Evolutionary conservation across 1,140 invertebrate genomes (phyloP).

Genomic region (Monomorium pharaonis): DNA sequence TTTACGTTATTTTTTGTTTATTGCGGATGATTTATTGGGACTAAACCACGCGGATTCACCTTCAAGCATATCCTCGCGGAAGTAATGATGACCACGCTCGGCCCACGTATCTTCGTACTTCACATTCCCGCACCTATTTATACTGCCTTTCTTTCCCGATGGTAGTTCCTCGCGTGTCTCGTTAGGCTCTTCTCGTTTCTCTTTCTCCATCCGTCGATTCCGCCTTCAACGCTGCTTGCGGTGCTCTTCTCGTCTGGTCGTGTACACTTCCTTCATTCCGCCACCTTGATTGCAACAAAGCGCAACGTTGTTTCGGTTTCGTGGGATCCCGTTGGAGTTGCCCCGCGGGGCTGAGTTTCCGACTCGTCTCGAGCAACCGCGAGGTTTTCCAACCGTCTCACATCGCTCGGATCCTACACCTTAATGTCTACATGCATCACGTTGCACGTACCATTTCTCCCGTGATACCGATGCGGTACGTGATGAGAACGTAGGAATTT

Average conservation of each 20-base stretch:
- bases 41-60: background rate
- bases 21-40: background rate
- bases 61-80: background rate
- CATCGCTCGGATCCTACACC: slow-evolving; percentile 6
- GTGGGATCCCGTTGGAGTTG: slow-evolving; percentile 34
- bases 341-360: slow-evolving; percentile 24
- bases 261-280: slow-evolving; percentile 38
- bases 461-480: background rate
- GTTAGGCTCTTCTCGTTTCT: slow-evolving; percentile 29
- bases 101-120: slow-evolving; percentile 26
- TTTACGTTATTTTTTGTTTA: background rate
- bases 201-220: slow-evolving; percentile 37
- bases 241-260: slow-evolving; percentile 3
- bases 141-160: slow-evolving; percentile 13
- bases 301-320: slow-evolving; percentile 45
- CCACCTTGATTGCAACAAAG: slow-evolving; percentile 51
- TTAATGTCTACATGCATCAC: slow-evolving; percentile 12
- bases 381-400: slow-evolving; percentile 39
- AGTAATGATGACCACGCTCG: background rate
- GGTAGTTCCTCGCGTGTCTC: slow-evolving; percentile 47
- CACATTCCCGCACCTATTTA: slow-evolving; percentile 31
- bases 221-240: slow-evolving; percentile 21
- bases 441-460: background rate
- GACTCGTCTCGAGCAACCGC: slow-evolving; percentile 19
- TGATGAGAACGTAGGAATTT: slow-evolving; percentile 28